Conservation (phyloP, 1,140 invertebrate genomes). For the Homalodisca vitripennis region DNA sequence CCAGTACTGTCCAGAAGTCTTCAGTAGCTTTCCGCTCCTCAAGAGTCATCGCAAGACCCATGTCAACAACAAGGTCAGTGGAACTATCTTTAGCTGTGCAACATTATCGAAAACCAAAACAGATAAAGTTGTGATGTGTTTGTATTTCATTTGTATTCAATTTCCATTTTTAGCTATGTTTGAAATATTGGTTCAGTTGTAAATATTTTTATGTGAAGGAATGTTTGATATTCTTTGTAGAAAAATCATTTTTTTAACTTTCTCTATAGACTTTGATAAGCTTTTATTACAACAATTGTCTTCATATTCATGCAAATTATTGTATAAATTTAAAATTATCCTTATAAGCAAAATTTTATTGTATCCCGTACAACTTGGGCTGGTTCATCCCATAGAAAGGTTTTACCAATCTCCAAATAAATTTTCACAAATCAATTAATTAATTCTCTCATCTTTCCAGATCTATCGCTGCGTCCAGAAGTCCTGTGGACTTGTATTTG, state of each 20-base stretch:
- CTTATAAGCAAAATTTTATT: neutral
- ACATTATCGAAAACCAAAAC: neutral
- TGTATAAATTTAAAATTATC: neutral
- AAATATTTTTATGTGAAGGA: too few species aligned
- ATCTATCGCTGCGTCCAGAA: slow-evolving; percentile 67
- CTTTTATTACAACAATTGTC: neutral
- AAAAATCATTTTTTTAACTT: neutral
- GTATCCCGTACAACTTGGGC: neutral
- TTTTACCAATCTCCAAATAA: neutral
- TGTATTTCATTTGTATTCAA: neutral
- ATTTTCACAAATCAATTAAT: slow-evolving; percentile 42
- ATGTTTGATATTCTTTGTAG: neutral
- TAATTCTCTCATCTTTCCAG: slow-evolving; percentile 51
- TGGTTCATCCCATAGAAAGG: neutral
- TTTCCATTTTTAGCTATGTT: neutral
- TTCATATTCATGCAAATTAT: neutral
- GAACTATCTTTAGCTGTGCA: neutral
- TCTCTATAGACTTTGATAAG: neutral
- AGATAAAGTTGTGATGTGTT: neutral
- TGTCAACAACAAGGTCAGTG: slow-evolving; percentile 53
- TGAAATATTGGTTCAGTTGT: neutral
- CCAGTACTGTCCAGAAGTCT: slow-evolving; percentile 53
- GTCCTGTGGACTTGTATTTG: slow-evolving; percentile 59
- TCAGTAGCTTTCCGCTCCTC: slow-evolving; percentile 53
- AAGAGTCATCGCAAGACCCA: slow-evolving; percentile 56